phyloP scores from a whole-genome alignment of 2,888 invertebrate genomes.

The Cremastobaeus sp. region DNA sequence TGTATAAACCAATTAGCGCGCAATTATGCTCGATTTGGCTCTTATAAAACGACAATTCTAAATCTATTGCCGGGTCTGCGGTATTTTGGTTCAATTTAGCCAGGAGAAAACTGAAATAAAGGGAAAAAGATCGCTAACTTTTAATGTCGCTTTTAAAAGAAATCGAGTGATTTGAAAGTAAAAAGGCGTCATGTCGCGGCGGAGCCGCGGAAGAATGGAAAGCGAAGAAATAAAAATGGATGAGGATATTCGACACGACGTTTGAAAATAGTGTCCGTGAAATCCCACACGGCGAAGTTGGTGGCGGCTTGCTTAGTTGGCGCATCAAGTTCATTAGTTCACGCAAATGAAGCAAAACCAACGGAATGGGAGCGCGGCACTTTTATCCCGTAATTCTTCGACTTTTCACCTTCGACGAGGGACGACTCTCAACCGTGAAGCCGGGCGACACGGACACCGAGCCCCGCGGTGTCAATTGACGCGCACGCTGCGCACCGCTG shows the following conservation, averaged over 20 bases:
- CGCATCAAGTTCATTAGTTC: slow-evolving; percentile 62
- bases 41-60: slow-evolving; percentile 2
- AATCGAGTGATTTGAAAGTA: slow-evolving; percentile 47
- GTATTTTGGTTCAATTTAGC: slow-evolving; percentile 34
- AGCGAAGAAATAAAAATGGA: slow-evolving; percentile 19
- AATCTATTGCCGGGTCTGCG: slow-evolving; percentile 10
- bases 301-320: slow-evolving; percentile 47
- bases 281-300: slow-evolving; percentile 41
- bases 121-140: slow-evolving; percentile 15
- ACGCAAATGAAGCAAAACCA: slow-evolving; percentile 65
- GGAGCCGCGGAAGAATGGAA: slow-evolving; percentile 25
- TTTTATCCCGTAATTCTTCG: slow-evolving; percentile 70
- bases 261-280: slow-evolving; percentile 41
- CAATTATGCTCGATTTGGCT: slow-evolving; percentile 28
- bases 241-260: slow-evolving; percentile 35
- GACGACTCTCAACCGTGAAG: slow-evolving; percentile 50
- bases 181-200: slow-evolving; percentile 34
- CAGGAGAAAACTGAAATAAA: slow-evolving; percentile 17
- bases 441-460: slow-evolving; percentile 17
- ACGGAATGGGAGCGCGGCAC: slow-evolving; percentile 60
- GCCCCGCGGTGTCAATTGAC: slow-evolving; percentile 41
- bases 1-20: slow-evolving; percentile 24
- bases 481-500: slow-evolving; percentile 55
- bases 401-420: slow-evolving; percentile 59
- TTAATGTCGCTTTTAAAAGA: slow-evolving; percentile 35